Evolutionary conservation across 1,140 invertebrate species (phyloP), one percentile per base, ranked within the genome.

Genomic region (Helicoverpa zea): DNA sequence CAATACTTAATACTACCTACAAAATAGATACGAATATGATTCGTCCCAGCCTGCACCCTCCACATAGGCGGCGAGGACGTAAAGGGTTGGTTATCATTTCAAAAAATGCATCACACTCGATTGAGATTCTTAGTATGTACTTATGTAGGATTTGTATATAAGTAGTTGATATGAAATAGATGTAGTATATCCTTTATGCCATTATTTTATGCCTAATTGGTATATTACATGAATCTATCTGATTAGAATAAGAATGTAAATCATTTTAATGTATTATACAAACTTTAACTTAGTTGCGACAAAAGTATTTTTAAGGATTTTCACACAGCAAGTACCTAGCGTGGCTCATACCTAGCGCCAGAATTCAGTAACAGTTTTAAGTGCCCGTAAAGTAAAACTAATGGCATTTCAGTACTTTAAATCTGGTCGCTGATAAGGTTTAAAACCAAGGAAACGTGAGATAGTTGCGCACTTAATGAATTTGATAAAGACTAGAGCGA

Each of bases 361-460:
- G 35, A 35, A 7, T 35, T 35, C 7, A 35, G 35, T 35, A 35
- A 35, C 35, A 3, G 5, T 9, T 43, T 43, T 43, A 7, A 43
- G 35, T 43, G 35, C 5, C 35, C 5, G 5, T 43, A 43, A 5
- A 43, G 35, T 43, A 43, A 43, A 43, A 43, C 35, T 43, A 43
- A 43, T 43, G 35, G 35, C 35, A 70, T 4, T 52, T 23, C 29
- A 54, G 51, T 23, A 77, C 66, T 64, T 63, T 43, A 54, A 63
- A 66, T 64, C 18, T 35, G 23, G 18, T 30, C 54, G 14, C 35
- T n/a, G 61, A 66, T 52, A 54, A 54, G 12, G 63, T 79, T 79
- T 68, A 30, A 52, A 68, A 70, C 68, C 76, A 51, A 79, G 76
- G 76, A 79, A 79, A 79, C 70, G 30, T 35, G 30, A 18, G 64